These are phyloP conservation scores for Pseudomyrmex gracilis DNA, from an alignment of 1,140 invertebrate species.

Conservation along the genomic window DNA sequence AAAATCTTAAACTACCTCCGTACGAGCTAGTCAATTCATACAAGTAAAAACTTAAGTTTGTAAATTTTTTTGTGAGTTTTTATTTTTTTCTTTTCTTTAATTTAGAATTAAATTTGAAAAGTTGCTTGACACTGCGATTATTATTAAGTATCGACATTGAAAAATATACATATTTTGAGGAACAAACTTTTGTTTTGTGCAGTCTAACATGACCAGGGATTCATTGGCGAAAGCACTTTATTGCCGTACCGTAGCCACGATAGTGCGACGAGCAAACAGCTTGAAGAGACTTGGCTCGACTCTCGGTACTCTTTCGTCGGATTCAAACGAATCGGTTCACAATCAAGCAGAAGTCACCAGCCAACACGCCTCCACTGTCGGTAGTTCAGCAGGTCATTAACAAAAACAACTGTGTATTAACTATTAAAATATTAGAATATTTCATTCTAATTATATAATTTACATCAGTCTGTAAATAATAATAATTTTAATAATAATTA, in stretches of 20 bases:
- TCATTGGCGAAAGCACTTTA: conserved; percentile 96
- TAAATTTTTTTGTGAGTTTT: too few species aligned
- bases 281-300: conserved; percentile 95
- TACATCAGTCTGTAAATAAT: background rate
- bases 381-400: conserved; percentile 87
- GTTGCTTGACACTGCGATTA: background rate
- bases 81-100: background rate
- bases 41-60: too few species aligned
- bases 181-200: conserved; percentile 65
- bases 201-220: conserved; percentile 94
- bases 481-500: background rate
- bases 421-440: background rate
- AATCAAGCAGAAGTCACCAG: conserved; percentile 94
- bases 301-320: conserved; percentile 94
- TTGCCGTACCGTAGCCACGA: conserved; percentile 97
- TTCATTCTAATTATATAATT: background rate
- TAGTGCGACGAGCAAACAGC: conserved; percentile 96
- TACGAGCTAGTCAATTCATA: too few species aligned
- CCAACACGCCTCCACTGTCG: conserved; percentile 94
- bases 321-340: conserved; percentile 96
- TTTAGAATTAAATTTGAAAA: background rate
- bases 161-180: conserved; percentile 50
- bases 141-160: background rate
- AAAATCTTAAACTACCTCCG: background rate
- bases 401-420: conserved; percentile 59